phyloP scores from a whole-genome alignment of 2,888 invertebrate species.

The Drosophila demipolita region DNA sequence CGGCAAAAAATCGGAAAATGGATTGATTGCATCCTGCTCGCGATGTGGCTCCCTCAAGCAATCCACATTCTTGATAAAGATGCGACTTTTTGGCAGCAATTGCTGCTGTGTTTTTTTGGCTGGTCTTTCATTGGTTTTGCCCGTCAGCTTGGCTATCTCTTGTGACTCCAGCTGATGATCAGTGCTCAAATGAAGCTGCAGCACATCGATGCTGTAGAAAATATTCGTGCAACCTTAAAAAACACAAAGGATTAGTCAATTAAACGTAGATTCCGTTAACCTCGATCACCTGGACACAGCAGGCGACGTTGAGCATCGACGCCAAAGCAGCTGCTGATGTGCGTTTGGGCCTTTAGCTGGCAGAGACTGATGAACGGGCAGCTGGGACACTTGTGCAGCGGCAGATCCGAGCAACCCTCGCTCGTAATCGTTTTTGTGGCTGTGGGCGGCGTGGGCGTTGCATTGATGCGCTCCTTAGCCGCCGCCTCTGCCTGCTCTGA shows the following conservation, averaged over 20 bases:
- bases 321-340: slow-evolving; percentile 54
- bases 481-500: slow-evolving; percentile 80
- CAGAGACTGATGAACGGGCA: slow-evolving; percentile 82
- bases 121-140: slow-evolving; percentile 20
- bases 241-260: background rate
- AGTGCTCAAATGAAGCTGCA: slow-evolving; percentile 88
- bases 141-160: slow-evolving; percentile 44
- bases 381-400: slow-evolving; percentile 74
- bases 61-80: slow-evolving; percentile 84
- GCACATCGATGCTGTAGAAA: slow-evolving; percentile 88
- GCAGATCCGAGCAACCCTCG: slow-evolving; percentile 29
- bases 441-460: slow-evolving; percentile 80
- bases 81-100: slow-evolving; percentile 75
- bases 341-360: slow-evolving; percentile 54
- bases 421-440: slow-evolving; percentile 25
- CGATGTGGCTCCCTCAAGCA: slow-evolving; percentile 81
- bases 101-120: slow-evolving; percentile 16
- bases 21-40: slow-evolving; percentile 45
- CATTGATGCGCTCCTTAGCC: slow-evolving; percentile 76
- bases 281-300: slow-evolving; percentile 87
- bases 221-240: slow-evolving; percentile 87
- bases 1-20: slow-evolving; percentile 46
- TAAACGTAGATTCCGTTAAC: background rate
- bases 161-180: slow-evolving; percentile 88
- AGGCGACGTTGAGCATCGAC: slow-evolving; percentile 84